phyloP scores from a whole-genome alignment of 2,888 invertebrate genomes.

The Heliconius sara region DNA sequence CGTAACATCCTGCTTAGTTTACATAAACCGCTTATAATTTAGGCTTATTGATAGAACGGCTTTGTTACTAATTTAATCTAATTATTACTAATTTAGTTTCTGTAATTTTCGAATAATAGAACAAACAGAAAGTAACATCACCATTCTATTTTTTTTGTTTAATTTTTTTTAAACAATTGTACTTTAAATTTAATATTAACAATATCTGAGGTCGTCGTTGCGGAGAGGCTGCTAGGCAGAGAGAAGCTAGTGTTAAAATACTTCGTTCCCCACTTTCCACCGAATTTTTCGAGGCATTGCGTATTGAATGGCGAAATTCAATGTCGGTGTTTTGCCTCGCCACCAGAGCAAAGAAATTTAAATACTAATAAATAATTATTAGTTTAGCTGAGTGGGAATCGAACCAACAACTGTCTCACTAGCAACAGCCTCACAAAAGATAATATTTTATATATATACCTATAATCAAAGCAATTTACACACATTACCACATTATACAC shows the following conservation, averaged over 20 bases:
- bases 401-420: too few relatives aligned
- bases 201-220: too few relatives aligned
- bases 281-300: too few relatives aligned
- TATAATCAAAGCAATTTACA: neutral
- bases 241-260: too few relatives aligned
- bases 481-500: neutral
- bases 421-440: neutral
- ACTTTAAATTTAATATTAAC: neutral
- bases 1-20: conserved; percentile 23
- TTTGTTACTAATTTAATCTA: neutral
- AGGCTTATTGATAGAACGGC: neutral
- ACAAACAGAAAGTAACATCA: neutral
- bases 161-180: neutral
- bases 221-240: too few relatives aligned
- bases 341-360: too few relatives aligned
- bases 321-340: too few relatives aligned
- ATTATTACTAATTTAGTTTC: too few relatives aligned
- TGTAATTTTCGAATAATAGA: neutral
- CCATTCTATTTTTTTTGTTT: neutral
- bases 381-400: too few relatives aligned
- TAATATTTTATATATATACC: neutral
- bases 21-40: neutral
- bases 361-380: too few relatives aligned
- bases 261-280: too few relatives aligned
- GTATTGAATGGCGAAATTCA: too few relatives aligned